Evolutionary conservation across 2,113 vertebrate species (phyloP).

Genomic region (Cyanoramphus novaezelandiae): DNA sequence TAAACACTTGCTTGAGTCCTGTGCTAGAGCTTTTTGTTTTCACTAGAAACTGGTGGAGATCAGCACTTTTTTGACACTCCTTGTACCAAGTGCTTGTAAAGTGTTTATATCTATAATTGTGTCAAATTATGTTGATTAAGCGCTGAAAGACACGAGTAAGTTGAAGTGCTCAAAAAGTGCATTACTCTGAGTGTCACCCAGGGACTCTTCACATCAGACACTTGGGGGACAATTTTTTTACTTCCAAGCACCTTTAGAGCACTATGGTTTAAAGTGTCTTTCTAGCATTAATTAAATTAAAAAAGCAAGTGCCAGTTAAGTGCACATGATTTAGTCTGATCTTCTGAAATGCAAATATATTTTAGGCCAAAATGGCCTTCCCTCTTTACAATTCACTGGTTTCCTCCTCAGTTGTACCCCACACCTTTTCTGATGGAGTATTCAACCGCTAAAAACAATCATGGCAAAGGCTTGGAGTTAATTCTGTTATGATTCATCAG

Average conservation of each 20-base stretch:
- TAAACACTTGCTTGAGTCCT: constrained; percentile 56
- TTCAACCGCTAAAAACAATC: not conserved
- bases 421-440: not conserved
- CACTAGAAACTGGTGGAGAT: constrained; percentile 62
- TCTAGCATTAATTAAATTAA: constrained; percentile 70
- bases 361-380: constrained; percentile 32
- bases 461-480: not conserved
- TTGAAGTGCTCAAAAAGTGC: constrained; percentile 74
- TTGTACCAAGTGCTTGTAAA: constrained; percentile 69
- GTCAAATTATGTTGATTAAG: constrained; percentile 77
- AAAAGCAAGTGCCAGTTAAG: constrained; percentile 60
- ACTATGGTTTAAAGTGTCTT: constrained; percentile 68
- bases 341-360: constrained; percentile 42
- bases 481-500: not conserved
- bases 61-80: constrained; percentile 71
- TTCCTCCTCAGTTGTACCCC: not conserved
- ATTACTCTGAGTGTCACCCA: constrained; percentile 72
- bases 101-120: constrained; percentile 78
- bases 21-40: constrained; percentile 55
- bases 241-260: constrained; percentile 47
- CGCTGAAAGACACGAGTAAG: constrained; percentile 69
- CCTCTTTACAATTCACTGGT: not conserved
- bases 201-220: constrained; percentile 64
- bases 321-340: constrained; percentile 49
- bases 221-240: constrained; percentile 59